Base-by-base conservation (phyloP, 1,140 invertebrate species). In the Drosophila ananassae region DNA sequence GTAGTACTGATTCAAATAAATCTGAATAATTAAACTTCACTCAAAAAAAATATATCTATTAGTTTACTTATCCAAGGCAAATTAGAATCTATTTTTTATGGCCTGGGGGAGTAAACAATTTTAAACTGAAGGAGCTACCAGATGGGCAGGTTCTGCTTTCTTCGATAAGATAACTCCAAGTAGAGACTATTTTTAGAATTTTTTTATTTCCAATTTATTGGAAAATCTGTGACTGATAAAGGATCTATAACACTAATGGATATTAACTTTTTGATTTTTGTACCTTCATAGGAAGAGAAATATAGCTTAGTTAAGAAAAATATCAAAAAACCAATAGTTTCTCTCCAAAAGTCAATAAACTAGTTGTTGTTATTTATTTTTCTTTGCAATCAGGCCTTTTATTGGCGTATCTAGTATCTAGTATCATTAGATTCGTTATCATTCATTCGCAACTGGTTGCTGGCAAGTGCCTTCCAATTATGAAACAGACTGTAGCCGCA, bases 401-500 rank as follows among this genome's bases (percentile, higher is more conserved):
- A 12, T 12, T 37, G 4, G 3, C 34, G 1, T 37, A 37, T 37
- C 34, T n/a, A 37, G 1, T 37, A 37, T 37, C 34, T n/a, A 37
- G 10, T n/a, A 12, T 37, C 10, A 12, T 37, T 37, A 32, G 6
- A 12, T 37, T 12, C 4, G 2, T 24, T 8, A 47, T 24, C 21
- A 4, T 55, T 6, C 10, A 56, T 32, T 10, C 12, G 13, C 47
- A 25, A 25, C 44, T 24, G 21, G 1, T 22, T 0, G 3, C 24
- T 12, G 17, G 24, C 47, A 4, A 37, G 8, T 32, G 10, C 10
- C 8, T 25, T 22, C 12, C 60, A 47, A 6, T 24, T 54, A 30
- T 22, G 44, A 56, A 47, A 56, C 32, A 17, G 5, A 55, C 48
- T 75, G 61, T 52, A 56, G 25, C 44, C 53, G 32, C 54, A 77